A percentile compares a stretch with the other conserved stretches of the same genome.
Conservation (phyloP, 2,113 vertebrate species). For the Haemorhous mexicanus region DNA sequence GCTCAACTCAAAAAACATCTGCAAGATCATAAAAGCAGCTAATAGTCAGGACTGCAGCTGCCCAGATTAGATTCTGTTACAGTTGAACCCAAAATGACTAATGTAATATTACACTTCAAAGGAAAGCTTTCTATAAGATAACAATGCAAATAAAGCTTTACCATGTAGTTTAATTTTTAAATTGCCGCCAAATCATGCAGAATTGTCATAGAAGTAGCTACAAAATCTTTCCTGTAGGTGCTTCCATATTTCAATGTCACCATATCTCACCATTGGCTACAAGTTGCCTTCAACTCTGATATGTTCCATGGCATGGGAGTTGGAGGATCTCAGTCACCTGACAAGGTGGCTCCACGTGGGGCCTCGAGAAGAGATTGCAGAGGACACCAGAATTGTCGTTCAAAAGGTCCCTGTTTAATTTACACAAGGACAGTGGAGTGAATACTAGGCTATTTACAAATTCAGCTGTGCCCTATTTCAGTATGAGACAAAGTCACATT, state of each 20-base stretch:
- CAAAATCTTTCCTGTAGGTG: neutral
- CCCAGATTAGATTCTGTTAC: neutral
- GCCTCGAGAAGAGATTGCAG: neutral
- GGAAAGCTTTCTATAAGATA: neutral
- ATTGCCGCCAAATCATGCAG: neutral
- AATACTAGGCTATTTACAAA: constrained; percentile 25
- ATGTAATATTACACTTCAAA: neutral
- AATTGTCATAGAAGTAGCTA: neutral
- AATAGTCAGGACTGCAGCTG: neutral
- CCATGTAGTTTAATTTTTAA: constrained; percentile 14
- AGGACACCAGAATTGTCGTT: constrained; percentile 9
- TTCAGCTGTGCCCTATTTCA: constrained; percentile 58
- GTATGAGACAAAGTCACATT: constrained; percentile 60
- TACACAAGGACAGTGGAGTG: constrained; percentile 40
- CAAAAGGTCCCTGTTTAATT: constrained; percentile 37
- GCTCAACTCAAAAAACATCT: neutral
- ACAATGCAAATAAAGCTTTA: neutral
- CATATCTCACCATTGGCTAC: neutral
- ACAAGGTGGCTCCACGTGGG: neutral
- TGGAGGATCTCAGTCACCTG: neutral
- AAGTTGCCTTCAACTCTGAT: neutral
- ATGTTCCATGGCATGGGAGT: neutral
- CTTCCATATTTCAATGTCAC: neutral
- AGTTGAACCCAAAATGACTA: neutral
- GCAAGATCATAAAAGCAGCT: neutral